Evolutionary conservation across 1,140 invertebrate genomes (phyloP).

Genomic region (Lordiphosa clarofinis): DNA sequence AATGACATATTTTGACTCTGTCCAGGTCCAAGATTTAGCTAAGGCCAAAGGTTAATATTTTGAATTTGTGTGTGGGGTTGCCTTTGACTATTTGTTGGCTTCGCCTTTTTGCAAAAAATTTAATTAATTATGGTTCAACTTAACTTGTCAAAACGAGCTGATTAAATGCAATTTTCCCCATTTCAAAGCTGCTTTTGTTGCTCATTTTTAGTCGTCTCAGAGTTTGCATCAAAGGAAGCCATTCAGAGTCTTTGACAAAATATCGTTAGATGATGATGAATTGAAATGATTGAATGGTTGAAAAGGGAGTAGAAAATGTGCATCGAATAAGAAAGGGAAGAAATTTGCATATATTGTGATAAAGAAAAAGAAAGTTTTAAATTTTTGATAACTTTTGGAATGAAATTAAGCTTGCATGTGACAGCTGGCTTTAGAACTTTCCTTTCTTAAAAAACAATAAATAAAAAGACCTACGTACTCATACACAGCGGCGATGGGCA

Average conservation of each 20-base stretch:
- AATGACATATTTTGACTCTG: constrained; percentile 65
- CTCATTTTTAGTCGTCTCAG: not conserved
- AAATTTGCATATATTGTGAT: not conserved
- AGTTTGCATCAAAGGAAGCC: constrained; percentile 8
- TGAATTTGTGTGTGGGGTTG: constrained; percentile 2
- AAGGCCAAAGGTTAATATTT: constrained; percentile 39
- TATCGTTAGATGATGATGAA: constrained; percentile 3
- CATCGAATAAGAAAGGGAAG: not conserved
- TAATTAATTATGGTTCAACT: constrained; percentile 73
- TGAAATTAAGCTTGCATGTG: no score
- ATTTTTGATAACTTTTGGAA: no score
- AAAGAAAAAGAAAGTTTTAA: not conserved
- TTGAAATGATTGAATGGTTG: not conserved
- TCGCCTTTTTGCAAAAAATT: constrained; percentile 27
- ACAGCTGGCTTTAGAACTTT: no score
- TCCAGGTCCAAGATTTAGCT: constrained; percentile 26
- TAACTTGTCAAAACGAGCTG: constrained; percentile 52
- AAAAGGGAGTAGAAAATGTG: not conserved
- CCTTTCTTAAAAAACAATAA: no score
- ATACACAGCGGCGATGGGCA: no score
- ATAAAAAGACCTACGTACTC: no score
- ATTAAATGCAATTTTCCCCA: constrained; percentile 48
- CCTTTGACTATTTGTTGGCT: constrained; percentile 33
- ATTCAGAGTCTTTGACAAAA: constrained; percentile 1
- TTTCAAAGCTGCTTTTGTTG: constrained; percentile 6